Conservation (phyloP, 2,797 vertebrate species). For the Malacoctenus gilli region DNA sequence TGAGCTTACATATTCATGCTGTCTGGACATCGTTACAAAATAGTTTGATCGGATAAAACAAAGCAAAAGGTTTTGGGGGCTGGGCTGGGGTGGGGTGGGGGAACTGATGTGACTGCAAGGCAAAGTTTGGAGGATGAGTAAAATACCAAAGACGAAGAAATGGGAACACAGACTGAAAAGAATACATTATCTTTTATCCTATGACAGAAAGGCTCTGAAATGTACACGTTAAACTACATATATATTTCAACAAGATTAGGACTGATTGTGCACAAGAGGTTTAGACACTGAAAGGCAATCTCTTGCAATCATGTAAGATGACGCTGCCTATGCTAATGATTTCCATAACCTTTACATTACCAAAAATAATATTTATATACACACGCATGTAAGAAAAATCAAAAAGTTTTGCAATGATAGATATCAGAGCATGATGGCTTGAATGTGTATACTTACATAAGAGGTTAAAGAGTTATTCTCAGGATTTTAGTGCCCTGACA, state of each 20-base stretch:
- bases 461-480: slow-evolving; percentile 58
- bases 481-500: slow-evolving; percentile 56
- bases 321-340: slow-evolving; percentile 67
- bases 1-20: slow-evolving; percentile 67
- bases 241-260: slow-evolving; percentile 74
- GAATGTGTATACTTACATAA: slow-evolving; percentile 76
- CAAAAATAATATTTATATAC: slow-evolving; percentile 75
- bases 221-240: slow-evolving; percentile 58
- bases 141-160: slow-evolving; percentile 38
- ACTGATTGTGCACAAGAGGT: slow-evolving; percentile 80
- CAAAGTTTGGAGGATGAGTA: slow-evolving; percentile 42
- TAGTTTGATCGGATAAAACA: slow-evolving; percentile 44
- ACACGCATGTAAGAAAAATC: no score
- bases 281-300: slow-evolving; percentile 80
- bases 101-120: slow-evolving; percentile 39
- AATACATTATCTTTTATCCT: slow-evolving; percentile 60
- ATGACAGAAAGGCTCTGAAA: slow-evolving; percentile 63
- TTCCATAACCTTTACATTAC: slow-evolving; percentile 69
- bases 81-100: no score
- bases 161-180: slow-evolving; percentile 62
- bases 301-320: slow-evolving; percentile 72
- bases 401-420: slow-evolving; percentile 81
- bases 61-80: slow-evolving; percentile 7
- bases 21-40: slow-evolving; percentile 62
- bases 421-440: slow-evolving; percentile 89